phyloP scores from a whole-genome alignment of 2,113 vertebrate genomes.

The Boulengeromyrus knoepffleri region DNA sequence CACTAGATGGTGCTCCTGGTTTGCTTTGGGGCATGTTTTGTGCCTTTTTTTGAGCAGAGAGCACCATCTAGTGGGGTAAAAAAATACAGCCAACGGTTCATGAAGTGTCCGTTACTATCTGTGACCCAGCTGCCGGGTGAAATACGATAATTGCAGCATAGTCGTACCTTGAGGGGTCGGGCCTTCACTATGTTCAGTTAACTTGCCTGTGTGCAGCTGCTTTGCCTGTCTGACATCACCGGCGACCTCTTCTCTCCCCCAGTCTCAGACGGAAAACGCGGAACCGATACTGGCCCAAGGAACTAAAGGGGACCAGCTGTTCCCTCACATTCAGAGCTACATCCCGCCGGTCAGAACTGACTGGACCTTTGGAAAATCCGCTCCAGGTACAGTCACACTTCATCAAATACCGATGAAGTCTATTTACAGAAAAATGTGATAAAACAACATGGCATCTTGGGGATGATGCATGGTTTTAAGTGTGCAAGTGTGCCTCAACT shows the following conservation, averaged over 20 bases:
- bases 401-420: background rate
- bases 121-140: background rate
- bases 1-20: background rate
- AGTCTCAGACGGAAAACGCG: constrained; percentile 14
- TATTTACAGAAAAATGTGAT: background rate
- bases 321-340: background rate
- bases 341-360: background rate
- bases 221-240: background rate
- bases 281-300: constrained; percentile 4
- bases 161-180: background rate
- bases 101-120: background rate
- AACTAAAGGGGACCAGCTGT: background rate
- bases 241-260: background rate
- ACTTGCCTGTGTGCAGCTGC: background rate
- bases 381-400: constrained; percentile 9
- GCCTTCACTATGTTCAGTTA: background rate
- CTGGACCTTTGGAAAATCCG: background rate
- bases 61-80: background rate
- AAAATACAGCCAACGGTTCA: background rate
- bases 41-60: background rate
- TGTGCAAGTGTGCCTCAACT: too few species aligned
- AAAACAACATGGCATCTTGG: background rate
- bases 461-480: background rate
- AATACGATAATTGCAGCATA: background rate
- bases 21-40: background rate